phyloP scores from a whole-genome alignment of 30 jellyfish, hydroid and myxozoan species.

The Aurelia sp. region DNA sequence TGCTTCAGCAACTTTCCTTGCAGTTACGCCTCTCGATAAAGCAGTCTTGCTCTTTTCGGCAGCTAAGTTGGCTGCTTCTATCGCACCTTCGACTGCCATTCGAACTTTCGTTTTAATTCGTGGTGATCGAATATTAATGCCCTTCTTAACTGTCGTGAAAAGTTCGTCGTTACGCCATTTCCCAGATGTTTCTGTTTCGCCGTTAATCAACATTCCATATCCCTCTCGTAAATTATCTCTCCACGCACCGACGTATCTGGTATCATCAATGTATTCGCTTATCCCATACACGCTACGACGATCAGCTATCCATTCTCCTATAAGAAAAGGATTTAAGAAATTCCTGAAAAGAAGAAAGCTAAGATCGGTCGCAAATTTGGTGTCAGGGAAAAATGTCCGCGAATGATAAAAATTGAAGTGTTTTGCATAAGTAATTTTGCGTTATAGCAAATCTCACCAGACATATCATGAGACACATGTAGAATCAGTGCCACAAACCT shows the following conservation, averaged over 20 bases:
- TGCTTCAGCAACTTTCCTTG: slow-evolving; percentile 85
- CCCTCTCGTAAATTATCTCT: slow-evolving; percentile 92
- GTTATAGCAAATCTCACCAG: too few species aligned
- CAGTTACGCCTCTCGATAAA: slow-evolving; percentile 80
- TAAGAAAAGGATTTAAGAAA: background rate
- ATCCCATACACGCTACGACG: slow-evolving; percentile 88
- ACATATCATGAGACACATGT: too few species aligned
- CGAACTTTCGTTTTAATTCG: slow-evolving; percentile 76
- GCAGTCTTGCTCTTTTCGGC: slow-evolving; percentile 86
- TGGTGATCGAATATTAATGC: slow-evolving; percentile 66
- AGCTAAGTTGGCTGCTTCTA: slow-evolving; percentile 89
- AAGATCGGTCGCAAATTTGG: too few species aligned
- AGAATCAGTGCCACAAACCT: too few species aligned
- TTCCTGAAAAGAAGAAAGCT: too few species aligned
- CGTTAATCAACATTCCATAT: slow-evolving; percentile 70
- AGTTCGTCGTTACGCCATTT: slow-evolving; percentile 94
- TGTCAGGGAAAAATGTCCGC: too few species aligned
- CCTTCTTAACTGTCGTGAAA: slow-evolving; percentile 63
- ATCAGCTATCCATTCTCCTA: slow-evolving; percentile 91
- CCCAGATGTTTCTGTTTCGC: slow-evolving; percentile 75
- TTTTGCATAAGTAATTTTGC: too few species aligned
- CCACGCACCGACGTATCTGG: slow-evolving; percentile 91
- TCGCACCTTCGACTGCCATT: slow-evolving; percentile 77
- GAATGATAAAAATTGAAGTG: too few species aligned
- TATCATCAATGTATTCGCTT: slow-evolving; percentile 83